phyloP scores from a whole-genome alignment of 2,797 vertebrate species.

The Cheirogaleus major region DNA sequence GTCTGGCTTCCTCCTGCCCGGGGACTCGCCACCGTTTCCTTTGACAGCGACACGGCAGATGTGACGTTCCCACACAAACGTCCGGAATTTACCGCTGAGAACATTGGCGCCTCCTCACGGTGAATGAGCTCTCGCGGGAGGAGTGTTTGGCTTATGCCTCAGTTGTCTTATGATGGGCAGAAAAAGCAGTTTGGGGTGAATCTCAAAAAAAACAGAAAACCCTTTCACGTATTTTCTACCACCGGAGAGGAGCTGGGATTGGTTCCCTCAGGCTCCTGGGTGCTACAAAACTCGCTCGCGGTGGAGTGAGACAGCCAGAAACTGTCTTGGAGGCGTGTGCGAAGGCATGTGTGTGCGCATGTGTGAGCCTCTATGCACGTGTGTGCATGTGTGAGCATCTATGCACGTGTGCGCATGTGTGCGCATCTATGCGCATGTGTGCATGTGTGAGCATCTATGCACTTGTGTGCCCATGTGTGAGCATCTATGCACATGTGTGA shows the following conservation, averaged over 20 bases:
- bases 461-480: too few species aligned
- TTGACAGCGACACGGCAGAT: not conserved
- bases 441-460: too few species aligned
- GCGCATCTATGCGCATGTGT: too few species aligned
- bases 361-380: not conserved
- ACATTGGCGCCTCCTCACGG: not conserved
- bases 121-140: not conserved
- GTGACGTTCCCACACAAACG: not conserved
- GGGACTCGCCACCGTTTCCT: not conserved
- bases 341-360: not conserved
- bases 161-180: not conserved
- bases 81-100: not conserved
- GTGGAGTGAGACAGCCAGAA: not conserved
- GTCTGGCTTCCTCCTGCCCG: not conserved
- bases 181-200: not conserved
- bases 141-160: not conserved
- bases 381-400: not conserved
- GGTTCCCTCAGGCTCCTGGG: not conserved
- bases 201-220: not conserved
- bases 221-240: not conserved
- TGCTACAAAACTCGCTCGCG: not conserved
- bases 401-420: too few species aligned
- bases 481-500: too few species aligned
- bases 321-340: rapidly evolving
- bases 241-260: not conserved